phyloP scores from a whole-genome alignment of 1,140 invertebrate genomes.

The Fopius arisanus region DNA sequence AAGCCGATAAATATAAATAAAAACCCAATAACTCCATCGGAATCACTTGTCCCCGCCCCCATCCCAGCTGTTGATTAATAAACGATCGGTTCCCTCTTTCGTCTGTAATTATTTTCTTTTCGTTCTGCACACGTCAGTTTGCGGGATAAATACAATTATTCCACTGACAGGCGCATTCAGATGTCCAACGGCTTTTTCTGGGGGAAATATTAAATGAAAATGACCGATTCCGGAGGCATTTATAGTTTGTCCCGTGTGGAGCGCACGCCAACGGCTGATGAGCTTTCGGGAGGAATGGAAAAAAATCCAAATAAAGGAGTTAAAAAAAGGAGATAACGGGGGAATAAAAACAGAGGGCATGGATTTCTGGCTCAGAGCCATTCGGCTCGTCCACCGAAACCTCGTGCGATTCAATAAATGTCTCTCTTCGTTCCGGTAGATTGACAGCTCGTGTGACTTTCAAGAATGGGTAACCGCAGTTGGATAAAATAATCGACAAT shows the following conservation, averaged over 20 bases:
- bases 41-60: neutral
- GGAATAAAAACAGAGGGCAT: conserved; percentile 21
- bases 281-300: neutral
- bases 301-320: neutral
- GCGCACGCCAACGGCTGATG: neutral
- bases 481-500: neutral
- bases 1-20: neutral
- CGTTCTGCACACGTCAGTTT: neutral
- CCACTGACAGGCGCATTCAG: neutral
- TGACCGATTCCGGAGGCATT: neutral
- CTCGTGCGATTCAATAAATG: conserved; percentile 33
- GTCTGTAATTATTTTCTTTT: neutral
- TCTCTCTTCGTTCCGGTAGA: conserved; percentile 33
- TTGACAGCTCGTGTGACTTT: conserved; percentile 30
- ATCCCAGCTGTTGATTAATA: neutral
- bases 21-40: neutral
- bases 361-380: conserved; percentile 23
- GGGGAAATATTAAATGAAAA: neutral
- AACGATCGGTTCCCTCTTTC: neutral
- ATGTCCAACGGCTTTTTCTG: neutral
- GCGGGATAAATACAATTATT: neutral
- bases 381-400: conserved; percentile 13
- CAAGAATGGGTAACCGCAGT: neutral
- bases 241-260: neutral
- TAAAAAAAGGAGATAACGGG: neutral